Evolutionary conservation across 2,888 invertebrate genomes (phyloP), one percentile per base, ranked within the genome.

Genomic region (Acleris emargana): DNA sequence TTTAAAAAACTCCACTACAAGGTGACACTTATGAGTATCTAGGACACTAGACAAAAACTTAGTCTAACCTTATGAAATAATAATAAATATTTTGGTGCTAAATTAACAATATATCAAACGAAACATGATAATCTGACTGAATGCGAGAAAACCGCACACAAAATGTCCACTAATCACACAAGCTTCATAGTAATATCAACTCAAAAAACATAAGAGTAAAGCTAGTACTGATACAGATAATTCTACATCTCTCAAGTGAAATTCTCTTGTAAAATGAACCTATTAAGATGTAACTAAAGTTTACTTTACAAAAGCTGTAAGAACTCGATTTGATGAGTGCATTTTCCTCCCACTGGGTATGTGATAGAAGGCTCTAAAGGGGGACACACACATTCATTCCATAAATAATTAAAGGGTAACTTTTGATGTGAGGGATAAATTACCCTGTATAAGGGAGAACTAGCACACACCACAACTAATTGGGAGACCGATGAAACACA

Each of bases 41-140:
- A 91, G 84, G 83, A 86, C 84, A 88, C 88, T 89, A 91, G 85
- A 89, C 88, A 80, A 89, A 78, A 91, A 91, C 89, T 91, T 91
- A 91, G 78, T 82, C 68, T 90, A 90, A 91, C 76, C 83, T 86
- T 89, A 87, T 80, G 75, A 81, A 86, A 84, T 79, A 84, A 84
- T 78, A 85, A 88, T 84, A 87, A 89, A 87, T 85, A 86, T 85
- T 84, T 88, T 86, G 88, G 89, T 91, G 90, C 90, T 84, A 86
- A 89, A 82, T 80, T 81, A 77, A 81, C 79, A 79, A 58, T 73
- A 77, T 75, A 82, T 75, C 81, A 84, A 84, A 79, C 72, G 73
- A 80, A 82, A 83, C 83, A 38, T 18, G 9, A 66, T 32, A 51
- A 54, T 54, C 51, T 86, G 88, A 90, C 87, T 88, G 86, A 80